Base-by-base conservation (phyloP, 2,797 vertebrate genomes). In the Hydrocynus forskahlii region DNA sequence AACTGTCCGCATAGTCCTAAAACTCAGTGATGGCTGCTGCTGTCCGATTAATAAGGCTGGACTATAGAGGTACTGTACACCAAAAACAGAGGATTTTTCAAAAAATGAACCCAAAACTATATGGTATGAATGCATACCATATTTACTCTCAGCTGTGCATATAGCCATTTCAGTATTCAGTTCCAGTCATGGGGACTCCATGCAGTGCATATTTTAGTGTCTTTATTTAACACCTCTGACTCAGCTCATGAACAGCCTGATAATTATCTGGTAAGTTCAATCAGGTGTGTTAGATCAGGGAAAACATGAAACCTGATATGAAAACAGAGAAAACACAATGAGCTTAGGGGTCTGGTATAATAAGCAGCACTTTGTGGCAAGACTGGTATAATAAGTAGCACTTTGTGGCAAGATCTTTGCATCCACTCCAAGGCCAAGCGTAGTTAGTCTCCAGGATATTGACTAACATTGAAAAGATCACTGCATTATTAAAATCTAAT, bases 401-500 rank as follows among this genome's bases (percentile, higher is more conserved):
- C n/a, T 21, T 9, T 60, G 43, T 16, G 43, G 50, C 16, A 50
- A 19, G 68, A 52, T 25, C 69, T 71, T 71, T 71, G 35, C 8
- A 54, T 35, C 71, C 35, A 57, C 71, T 73, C 25, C 29, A 57
- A 57, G 54, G 52, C 71, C 35, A 40, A 38, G 71, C 66, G n/a
- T 43, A 68, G 40, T 21, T 57, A 55, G 71, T 38, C 71, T 73
- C 71, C 17, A 55, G 71, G 76, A 79, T 52, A 75, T 45, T 52
- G 76, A 81, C 54, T 76, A 55, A 60, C 60, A 40, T 62, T 54
- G 19, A 54, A 66, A 60, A 76, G 54, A 78, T 68, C 64, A 70
- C 62, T 21, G 81, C 29, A 57, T 73, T 71, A 81, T 81, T 80
- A 83, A 83, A 81, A 79, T 75, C 64, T 55, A 52, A 79, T 86